Evolutionary conservation across 2,113 vertebrate species (phyloP), one percentile per base, ranked within the genome.

Genomic region (Rhabdomys dilectus): DNA sequence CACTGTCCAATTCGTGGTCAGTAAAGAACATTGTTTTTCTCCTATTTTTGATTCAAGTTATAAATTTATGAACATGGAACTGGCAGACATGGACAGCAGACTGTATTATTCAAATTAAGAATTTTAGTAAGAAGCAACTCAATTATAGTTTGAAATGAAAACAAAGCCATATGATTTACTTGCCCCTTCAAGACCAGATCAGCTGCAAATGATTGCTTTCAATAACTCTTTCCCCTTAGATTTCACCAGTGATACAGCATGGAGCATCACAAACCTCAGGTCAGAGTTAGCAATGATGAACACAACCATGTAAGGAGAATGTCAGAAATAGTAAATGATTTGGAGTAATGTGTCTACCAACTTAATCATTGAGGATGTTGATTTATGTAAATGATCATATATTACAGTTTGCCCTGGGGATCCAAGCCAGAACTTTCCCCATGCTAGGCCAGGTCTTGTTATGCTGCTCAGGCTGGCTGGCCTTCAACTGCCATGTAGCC

Each of bases 141-240:
- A 93, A 90, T 58, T 87, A 84, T 36, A 94, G 75, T 64, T 91
- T 97, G 82, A 97, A 94, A 76, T 68, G 45, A 93, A 39, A 87
- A 80, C 58, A 5, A 21, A 93, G 10, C 26, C n/a, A 88, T 17
- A 16, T 90, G 68, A 96, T 82, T 93, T 91, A 88, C n/a, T 91
- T 88, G 78, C 3, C 42, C 60, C 42, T 13, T 53, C 22, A 56
- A 73, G 22, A 88, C 95, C 31, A 62, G 45, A 56, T 68, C 36
- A 90, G 91, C 8, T 82, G 13, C n/a, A 96, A 94, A 62, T 77
- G 51, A 86, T 42, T 85, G 76, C 45, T 90, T 68, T 82, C 45
- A 51, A 60, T 72, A 84, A 53, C 42, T 89, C 62, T 48, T 86
- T 45, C 15, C 81, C 31, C 36, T 72, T 53, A 88, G 45, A 70